Evolutionary conservation across 2,113 vertebrate genomes (phyloP).

Genomic region (Limnothrissa miodon): DNA sequence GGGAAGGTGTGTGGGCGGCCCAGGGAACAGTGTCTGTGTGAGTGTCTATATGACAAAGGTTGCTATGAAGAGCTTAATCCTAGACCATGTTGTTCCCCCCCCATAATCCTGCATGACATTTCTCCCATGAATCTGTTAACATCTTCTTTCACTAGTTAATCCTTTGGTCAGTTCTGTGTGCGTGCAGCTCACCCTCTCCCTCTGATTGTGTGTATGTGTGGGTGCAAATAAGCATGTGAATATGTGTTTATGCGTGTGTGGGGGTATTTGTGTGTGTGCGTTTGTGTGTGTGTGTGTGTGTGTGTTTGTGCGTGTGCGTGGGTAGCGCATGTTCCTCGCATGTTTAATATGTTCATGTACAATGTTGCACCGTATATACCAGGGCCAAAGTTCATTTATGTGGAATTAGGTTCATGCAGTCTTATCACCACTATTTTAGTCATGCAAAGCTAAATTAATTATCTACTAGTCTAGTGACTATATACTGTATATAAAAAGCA

Average conservation of each 20-base stretch:
- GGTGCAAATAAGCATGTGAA: not conserved
- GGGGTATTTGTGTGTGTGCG: too few relatives aligned
- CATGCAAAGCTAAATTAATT: not conserved
- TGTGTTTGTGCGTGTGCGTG: conserved; percentile 13
- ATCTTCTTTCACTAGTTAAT: conserved; percentile 13
- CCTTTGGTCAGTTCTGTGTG: conserved; percentile 7
- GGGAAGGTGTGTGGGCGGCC: not conserved
- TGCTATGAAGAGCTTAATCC: conserved; percentile 7
- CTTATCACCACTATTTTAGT: not conserved
- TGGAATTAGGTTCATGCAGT: too few relatives aligned
- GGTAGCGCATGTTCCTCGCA: not conserved
- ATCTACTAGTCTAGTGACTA: not conserved
- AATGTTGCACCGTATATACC: not conserved
- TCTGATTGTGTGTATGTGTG: not conserved
- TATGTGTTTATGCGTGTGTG: not conserved
- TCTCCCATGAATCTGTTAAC: conserved; percentile 12
- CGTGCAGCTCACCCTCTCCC: not conserved
- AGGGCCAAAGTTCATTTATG: not conserved
- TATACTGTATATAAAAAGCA: too few relatives aligned
- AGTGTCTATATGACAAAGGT: not conserved
- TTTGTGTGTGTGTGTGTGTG: not conserved
- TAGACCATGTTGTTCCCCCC: not conserved
- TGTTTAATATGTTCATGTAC: not conserved
- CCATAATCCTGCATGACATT: conserved; percentile 7
- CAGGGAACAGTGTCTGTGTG: not conserved